Evolutionary conservation across 2,113 vertebrate genomes (phyloP).

Genomic region (Gnathonemus echidnorhynchus): DNA sequence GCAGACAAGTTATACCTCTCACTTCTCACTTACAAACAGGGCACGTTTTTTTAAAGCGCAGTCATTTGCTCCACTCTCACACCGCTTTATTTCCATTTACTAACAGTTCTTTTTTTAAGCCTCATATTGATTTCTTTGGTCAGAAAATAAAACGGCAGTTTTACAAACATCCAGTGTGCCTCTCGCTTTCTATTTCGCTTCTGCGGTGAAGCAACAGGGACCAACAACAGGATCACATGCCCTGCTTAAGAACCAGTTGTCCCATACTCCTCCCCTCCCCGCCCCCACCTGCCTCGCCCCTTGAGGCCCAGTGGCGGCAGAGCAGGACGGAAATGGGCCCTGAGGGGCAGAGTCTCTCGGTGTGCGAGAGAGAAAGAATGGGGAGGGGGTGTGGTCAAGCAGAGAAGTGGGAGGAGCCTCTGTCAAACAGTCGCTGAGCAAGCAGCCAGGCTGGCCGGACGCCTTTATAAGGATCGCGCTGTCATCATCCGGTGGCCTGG

Average conservation of each 20-base stretch:
- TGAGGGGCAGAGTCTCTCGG: constrained; percentile 2
- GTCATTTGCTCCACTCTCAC: neutral
- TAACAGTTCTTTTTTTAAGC: neutral
- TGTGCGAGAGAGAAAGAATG: neutral
- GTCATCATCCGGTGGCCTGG: constrained; percentile 1
- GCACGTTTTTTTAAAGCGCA: neutral
- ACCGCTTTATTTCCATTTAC: neutral
- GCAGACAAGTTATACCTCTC: neutral
- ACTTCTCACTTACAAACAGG: neutral
- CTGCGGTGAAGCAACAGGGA: neutral
- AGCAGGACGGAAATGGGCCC: constrained; percentile 21
- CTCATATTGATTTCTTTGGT: neutral
- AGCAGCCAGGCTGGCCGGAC: constrained; percentile 8
- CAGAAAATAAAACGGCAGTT: neutral
- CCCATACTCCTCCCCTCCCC: neutral
- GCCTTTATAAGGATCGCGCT: constrained; percentile 21
- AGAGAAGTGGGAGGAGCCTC: constrained; percentile 19
- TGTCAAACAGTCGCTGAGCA: neutral
- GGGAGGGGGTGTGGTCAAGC: neutral
- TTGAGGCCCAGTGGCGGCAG: constrained; percentile 9
- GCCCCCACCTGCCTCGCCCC: constrained; percentile 1
- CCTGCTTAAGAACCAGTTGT: constrained; percentile 1
- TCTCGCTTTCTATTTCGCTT: neutral
- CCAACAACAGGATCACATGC: neutral
- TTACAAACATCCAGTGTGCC: neutral